Conservation (phyloP, 2,113 vertebrate species). For the Andinoacara biseriatus region DNA sequence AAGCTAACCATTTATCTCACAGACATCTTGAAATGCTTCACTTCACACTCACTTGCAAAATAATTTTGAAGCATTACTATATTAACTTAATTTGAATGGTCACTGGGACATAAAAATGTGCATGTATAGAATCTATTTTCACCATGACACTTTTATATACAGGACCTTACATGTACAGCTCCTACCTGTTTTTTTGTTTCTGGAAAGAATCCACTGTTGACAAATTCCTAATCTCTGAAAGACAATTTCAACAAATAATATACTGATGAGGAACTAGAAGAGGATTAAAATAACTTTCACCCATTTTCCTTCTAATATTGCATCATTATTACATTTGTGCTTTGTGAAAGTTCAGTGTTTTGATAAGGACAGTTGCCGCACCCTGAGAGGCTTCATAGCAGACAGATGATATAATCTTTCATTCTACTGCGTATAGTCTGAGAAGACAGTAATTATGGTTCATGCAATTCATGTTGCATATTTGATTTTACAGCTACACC, state of each 20-base stretch:
- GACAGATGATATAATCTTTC: background rate
- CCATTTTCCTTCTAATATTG: background rate
- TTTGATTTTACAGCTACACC: background rate
- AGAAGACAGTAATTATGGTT: background rate
- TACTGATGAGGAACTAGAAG: background rate
- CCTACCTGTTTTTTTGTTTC: background rate
- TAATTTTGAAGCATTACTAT: background rate
- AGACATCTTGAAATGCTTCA: background rate
- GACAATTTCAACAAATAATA: background rate
- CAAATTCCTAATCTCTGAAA: background rate
- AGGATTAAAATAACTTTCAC: background rate
- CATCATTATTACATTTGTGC: background rate
- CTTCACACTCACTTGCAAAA: background rate
- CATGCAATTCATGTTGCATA: background rate
- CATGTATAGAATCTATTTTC: background rate
- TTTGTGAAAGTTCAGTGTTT: background rate
- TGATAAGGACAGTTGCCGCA: background rate
- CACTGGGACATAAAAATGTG: background rate
- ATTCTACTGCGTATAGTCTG: background rate
- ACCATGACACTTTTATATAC: background rate
- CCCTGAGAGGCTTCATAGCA: background rate
- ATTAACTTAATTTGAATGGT: background rate
- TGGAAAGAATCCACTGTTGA: background rate
- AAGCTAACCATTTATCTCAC: background rate
- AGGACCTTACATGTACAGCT: background rate